phyloP scores from a whole-genome alignment of 2,113 vertebrate genomes.

The Cottus gobio region DNA sequence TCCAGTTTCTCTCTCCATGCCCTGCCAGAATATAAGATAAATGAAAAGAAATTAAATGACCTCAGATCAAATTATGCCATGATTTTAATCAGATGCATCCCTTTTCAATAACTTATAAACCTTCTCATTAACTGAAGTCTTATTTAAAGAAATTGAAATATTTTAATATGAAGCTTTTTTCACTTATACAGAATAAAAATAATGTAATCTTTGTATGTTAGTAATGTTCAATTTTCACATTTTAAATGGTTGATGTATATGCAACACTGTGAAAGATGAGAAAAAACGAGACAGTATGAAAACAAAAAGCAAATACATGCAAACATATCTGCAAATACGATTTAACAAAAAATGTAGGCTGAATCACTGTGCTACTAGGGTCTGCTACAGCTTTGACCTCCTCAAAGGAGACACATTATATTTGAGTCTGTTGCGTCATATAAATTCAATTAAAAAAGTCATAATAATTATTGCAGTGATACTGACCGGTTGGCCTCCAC shows the following conservation, averaged over 20 bases:
- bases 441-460: not conserved
- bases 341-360: not conserved
- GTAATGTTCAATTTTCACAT: not conserved
- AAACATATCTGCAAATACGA: not conserved
- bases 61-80: not conserved
- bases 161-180: not conserved
- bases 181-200: not conserved
- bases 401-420: not conserved
- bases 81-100: not conserved
- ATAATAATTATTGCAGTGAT: constrained; percentile 14
- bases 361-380: not conserved
- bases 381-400: not conserved
- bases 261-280: not conserved
- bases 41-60: not conserved
- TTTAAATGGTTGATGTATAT: not conserved
- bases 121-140: not conserved
- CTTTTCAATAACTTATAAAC: not conserved
- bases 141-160: not conserved
- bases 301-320: too few species aligned
- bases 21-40: constrained; percentile 70
- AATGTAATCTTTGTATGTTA: not conserved
- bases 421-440: not conserved
- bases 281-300: not conserved
- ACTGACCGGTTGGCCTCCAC: constrained; percentile 90
- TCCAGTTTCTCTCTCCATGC: constrained; percentile 94